Evolutionary conservation across 2,113 vertebrate genomes (phyloP).

Genomic region (Triplophysa rosa): DNA sequence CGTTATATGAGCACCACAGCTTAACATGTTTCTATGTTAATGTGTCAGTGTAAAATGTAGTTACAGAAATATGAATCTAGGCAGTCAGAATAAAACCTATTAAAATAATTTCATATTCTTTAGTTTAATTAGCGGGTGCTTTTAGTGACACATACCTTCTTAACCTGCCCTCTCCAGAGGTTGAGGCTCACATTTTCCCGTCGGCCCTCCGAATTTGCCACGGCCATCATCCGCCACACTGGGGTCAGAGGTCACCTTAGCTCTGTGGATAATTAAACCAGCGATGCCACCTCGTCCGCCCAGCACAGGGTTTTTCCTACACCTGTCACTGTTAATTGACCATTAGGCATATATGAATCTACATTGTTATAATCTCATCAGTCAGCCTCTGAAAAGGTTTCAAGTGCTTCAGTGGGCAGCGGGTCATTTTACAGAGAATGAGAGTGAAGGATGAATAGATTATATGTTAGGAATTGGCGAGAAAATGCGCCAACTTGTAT

Average conservation of each 20-base stretch:
- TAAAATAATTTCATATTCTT: neutral
- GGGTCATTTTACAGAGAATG: neutral
- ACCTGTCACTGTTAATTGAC: conserved; percentile 45
- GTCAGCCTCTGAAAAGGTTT: neutral
- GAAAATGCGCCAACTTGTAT: too few relatives aligned
- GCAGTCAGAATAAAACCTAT: neutral
- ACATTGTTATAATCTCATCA: conserved; percentile 40
- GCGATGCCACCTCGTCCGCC: neutral
- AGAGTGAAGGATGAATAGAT: conserved; percentile 2
- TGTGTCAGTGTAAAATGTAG: neutral
- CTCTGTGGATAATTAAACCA: conserved; percentile 21
- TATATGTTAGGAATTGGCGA: neutral
- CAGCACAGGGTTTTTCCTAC: conserved; percentile 14
- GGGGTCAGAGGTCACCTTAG: conserved; percentile 28
- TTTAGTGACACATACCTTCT: conserved; percentile 4
- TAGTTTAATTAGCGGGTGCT: neutral
- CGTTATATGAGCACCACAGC: too few relatives aligned
- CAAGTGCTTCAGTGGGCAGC: neutral
- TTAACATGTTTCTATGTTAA: neutral
- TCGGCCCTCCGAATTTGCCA: neutral
- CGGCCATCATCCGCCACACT: neutral
- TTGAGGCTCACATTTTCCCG: conserved; percentile 20
- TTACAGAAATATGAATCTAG: neutral
- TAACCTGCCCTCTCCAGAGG: conserved; percentile 10
- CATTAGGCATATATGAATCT: conserved; percentile 38